These are phyloP conservation scores for Drosophila aldrichi DNA, from an alignment of 2,888 invertebrate genomes.

Conservation along the genomic window DNA sequence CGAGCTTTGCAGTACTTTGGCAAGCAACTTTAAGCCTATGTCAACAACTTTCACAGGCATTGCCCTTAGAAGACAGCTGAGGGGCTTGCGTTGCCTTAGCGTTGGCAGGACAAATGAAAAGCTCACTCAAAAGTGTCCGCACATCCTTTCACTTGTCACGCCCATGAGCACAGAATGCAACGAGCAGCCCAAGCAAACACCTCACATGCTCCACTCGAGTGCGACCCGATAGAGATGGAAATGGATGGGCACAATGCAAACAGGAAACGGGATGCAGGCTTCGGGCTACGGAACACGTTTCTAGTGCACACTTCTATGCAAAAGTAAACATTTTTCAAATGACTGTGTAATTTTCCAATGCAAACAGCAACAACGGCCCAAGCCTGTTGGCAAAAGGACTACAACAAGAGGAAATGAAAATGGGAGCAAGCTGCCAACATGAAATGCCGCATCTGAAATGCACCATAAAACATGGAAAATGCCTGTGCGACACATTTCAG, in stretches of 20 bases:
- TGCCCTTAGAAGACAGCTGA: constrained; percentile 27
- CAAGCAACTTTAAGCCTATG: constrained; percentile 20
- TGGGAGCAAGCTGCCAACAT: constrained; percentile 37
- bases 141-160: constrained; percentile 73
- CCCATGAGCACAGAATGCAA: constrained; percentile 33
- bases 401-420: constrained; percentile 4
- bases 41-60: constrained; percentile 52
- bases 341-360: constrained; percentile 77
- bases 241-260: constrained; percentile 55
- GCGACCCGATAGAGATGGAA: constrained; percentile 10
- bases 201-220: constrained; percentile 42
- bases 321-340: constrained; percentile 73
- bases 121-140: constrained; percentile 20
- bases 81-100: constrained; percentile 8
- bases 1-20: background rate
- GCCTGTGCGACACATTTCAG: constrained; percentile 11
- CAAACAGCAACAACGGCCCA: constrained; percentile 54
- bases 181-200: constrained; percentile 61
- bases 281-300: constrained; percentile 56
- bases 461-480: constrained; percentile 31
- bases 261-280: constrained; percentile 70
- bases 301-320: constrained; percentile 52
- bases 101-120: constrained; percentile 21
- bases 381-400: constrained; percentile 14
- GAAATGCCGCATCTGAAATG: constrained; percentile 45